Evolutionary conservation across 1,140 invertebrate genomes (phyloP), one percentile per base, ranked within the genome.

Genomic region (Harpegnathos saltator): DNA sequence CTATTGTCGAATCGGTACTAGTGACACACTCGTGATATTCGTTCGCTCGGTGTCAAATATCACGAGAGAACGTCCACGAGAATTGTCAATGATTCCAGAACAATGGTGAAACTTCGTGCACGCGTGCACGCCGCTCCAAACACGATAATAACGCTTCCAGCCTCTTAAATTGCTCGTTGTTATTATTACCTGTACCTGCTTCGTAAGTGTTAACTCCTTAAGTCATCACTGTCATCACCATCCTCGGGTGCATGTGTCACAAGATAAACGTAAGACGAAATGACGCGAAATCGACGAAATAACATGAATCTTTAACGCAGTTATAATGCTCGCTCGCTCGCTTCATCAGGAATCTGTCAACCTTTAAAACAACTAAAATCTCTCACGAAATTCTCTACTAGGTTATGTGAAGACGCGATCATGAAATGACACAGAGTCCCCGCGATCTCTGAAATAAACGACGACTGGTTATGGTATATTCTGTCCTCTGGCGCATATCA

Each of bases 381-480:
- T 19, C 15, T 44, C 7, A 9, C n/a, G 24, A 74, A 78, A 69
- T 59, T 11, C 52, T 56, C 15, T 0, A n/a, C 61, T 50, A 87
- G 86, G 85, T 84, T 87, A 84, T 87, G 62, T 74, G 85, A 73
- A 26, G 56, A 66, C 58, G 77, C 68, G 56, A 33, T 12, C 52
- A 69, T 72, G 19, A 75, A 59, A 26, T 68, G 3, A 54, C 56
- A 44, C 17, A 19, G 50, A 77, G 26, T 33, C 38, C 7, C 38
- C 58, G 3, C 52, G 1, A 52, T 17, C n/a, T 44, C 9, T 9
- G 12, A 52, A 38, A 44, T 50, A 26, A 72, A 24, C 59, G 50
- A 69, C 24, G 56, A 75, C 54, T 29, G 38, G n/a, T 74, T 68
- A 80, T 74, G 73, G n/a, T 84, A 17, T 56, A 12, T 17, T 14